Percentiles rank a stretch among this genome's conserved stretches.
These are phyloP conservation scores for Hydropsyche betteni DNA, from an alignment of 2,888 invertebrate genomes.

Conservation along the genomic window DNA sequence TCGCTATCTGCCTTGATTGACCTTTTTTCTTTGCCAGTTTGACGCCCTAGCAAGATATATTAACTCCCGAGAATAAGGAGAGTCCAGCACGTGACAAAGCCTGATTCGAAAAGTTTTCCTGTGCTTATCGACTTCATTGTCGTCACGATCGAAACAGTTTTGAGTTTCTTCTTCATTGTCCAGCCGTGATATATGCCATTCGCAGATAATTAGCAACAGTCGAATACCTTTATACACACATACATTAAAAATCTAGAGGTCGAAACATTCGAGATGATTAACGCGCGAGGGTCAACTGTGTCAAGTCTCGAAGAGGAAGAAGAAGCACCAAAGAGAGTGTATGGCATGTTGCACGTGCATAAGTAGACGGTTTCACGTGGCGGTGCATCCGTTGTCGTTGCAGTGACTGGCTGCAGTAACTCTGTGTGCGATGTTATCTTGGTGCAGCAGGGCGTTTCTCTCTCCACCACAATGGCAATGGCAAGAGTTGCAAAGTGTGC, in stretches of 20 bases:
- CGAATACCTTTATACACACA: too few relatives aligned
- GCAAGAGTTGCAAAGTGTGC: conserved; percentile 35
- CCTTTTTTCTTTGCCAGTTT: conserved; percentile 48
- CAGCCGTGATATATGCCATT: neutral
- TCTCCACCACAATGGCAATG: conserved; percentile 32
- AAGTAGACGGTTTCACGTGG: conserved; percentile 10
- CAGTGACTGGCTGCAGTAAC: conserved; percentile 33
- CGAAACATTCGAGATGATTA: too few relatives aligned
- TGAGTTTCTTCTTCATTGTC: conserved; percentile 8
- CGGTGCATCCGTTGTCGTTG: conserved; percentile 17
- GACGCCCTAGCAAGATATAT: conserved; percentile 39
- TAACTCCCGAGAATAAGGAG: conserved; percentile 36
- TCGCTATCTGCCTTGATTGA: conserved; percentile 49
- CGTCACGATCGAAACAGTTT: neutral
- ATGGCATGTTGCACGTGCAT: neutral
- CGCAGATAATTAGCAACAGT: neutral
- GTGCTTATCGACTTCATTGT: conserved; percentile 4
- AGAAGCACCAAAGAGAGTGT: too few relatives aligned
- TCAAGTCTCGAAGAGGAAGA: too few relatives aligned
- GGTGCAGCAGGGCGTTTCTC: conserved; percentile 30
- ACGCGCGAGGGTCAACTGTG: too few relatives aligned
- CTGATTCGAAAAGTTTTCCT: conserved; percentile 22
- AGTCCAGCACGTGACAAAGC: conserved; percentile 32
- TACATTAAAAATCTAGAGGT: too few relatives aligned
- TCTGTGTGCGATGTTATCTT: conserved; percentile 33